phyloP scores from a whole-genome alignment of 1,140 invertebrate genomes.

The Radopholus similis region DNA sequence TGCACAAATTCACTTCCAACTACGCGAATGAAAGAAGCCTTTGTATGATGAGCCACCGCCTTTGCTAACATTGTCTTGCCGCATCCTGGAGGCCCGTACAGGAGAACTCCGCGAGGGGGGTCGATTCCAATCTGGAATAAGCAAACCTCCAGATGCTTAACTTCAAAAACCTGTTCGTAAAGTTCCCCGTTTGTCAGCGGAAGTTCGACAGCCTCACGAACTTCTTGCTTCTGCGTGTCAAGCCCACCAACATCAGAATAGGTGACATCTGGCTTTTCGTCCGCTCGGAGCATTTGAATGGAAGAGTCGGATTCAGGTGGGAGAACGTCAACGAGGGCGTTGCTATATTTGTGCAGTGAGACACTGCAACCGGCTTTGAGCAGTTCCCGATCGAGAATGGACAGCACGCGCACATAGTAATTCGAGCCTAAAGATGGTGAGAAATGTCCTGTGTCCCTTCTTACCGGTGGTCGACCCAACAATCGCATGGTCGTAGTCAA shows the following conservation, averaged over 20 bases:
- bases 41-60: constrained; percentile 92
- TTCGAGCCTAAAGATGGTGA: constrained; percentile 72
- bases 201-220: constrained; percentile 93
- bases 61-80: constrained; percentile 98
- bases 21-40: constrained; percentile 77
- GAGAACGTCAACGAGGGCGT: constrained; percentile 91
- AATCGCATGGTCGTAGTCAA: constrained; percentile 95
- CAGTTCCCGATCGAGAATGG: constrained; percentile 88
- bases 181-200: constrained; percentile 96
- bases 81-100: constrained; percentile 94
- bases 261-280: constrained; percentile 95
- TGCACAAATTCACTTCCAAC: constrained; percentile 99
- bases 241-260: constrained; percentile 98
- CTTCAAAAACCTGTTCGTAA: constrained; percentile 88
- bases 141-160: not conserved
- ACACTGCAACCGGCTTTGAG: constrained; percentile 91
- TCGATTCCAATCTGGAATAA: constrained; percentile 61
- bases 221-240: constrained; percentile 99
- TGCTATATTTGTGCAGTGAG: constrained; percentile 93
- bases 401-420: constrained; percentile 92
- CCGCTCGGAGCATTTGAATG: constrained; percentile 90
- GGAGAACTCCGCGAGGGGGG: constrained; percentile 91
- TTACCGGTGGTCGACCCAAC: constrained; percentile 74
- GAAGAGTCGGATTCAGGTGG: constrained; percentile 96
- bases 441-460: not conserved